Evolutionary conservation across 2,888 invertebrate species (phyloP).

Genomic region (Drosophila nigricruria): DNA sequence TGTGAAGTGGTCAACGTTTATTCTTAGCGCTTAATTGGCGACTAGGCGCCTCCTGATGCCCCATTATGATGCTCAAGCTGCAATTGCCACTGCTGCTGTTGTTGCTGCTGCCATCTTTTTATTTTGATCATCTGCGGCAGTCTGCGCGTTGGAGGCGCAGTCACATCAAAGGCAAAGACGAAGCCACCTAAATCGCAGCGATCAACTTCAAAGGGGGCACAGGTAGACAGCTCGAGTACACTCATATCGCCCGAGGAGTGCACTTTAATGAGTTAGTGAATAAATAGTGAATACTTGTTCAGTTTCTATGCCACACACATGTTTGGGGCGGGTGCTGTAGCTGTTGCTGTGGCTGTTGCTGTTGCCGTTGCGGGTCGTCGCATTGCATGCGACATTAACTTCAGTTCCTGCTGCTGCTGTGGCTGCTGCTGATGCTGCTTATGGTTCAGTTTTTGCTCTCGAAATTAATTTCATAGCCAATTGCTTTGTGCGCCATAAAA

Average conservation of each 20-base stretch:
- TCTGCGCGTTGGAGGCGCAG: slow-evolving; percentile 29
- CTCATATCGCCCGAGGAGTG: slow-evolving; percentile 11
- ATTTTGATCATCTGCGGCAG: slow-evolving; percentile 24
- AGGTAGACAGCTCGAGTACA: slow-evolving; percentile 31
- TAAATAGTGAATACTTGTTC: slow-evolving; percentile 23
- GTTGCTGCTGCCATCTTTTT: slow-evolving; percentile 31
- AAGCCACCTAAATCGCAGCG: slow-evolving; percentile 33
- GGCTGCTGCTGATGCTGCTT: slow-evolving; percentile 8
- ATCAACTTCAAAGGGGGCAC: slow-evolving; percentile 56
- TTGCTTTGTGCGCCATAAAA: slow-evolving; percentile 72
- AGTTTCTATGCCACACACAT: slow-evolving; percentile 15
- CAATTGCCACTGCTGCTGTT: slow-evolving; percentile 11
- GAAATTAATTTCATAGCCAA: slow-evolving; percentile 79
- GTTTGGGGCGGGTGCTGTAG: slow-evolving; percentile 17
- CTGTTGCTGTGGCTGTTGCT: slow-evolving; percentile 26
- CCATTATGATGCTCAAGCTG: slow-evolving; percentile 54
- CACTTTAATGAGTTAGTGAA: slow-evolving; percentile 12
- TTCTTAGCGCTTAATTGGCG: slow-evolving; percentile 66
- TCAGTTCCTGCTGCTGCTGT: slow-evolving; percentile 52
- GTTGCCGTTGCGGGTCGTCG: slow-evolving; percentile 47
- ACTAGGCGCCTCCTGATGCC: slow-evolving; percentile 69
- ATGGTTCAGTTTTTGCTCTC: slow-evolving; percentile 48
- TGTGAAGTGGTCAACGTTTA: slow-evolving; percentile 74
- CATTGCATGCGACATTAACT: slow-evolving; percentile 79
- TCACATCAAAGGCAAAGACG: slow-evolving; percentile 51